A percentile compares a stretch with the other conserved stretches of the same genome.
Conservation (phyloP, 30 jellyfish, hydroid and myxozoan species). For the Nemopilema nomurai region DNA sequence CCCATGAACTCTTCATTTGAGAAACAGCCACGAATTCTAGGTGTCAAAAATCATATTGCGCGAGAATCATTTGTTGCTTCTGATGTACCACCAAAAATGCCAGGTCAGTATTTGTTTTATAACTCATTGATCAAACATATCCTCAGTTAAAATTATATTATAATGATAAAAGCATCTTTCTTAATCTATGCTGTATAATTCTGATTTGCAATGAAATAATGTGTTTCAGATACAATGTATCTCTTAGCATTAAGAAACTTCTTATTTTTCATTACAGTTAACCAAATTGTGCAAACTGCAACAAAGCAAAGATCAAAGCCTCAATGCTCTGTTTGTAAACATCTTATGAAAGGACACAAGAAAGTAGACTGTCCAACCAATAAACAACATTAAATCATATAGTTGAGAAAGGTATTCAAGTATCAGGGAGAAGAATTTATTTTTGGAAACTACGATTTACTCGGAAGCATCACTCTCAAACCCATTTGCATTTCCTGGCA, state of each 20-base stretch:
- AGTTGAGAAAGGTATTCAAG: neutral
- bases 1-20: conserved; percentile 28
- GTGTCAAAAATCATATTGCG: conserved; percentile 4
- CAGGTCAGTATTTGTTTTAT: neutral
- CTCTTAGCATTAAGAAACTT: neutral
- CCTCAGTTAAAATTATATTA: neutral
- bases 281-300: neutral
- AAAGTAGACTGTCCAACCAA: neutral
- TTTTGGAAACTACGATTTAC: neutral
- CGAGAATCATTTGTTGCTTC: conserved; percentile 2
- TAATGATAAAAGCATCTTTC: neutral
- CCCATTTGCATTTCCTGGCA: neutral
- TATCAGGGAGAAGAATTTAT: neutral
- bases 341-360: neutral
- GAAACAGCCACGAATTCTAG: conserved; percentile 15
- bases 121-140: neutral
- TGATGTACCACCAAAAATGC: conserved; percentile 45
- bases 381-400: neutral
- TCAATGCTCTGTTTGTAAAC: no score
- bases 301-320: neutral
- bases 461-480: neutral
- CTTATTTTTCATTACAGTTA: neutral
- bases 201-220: neutral
- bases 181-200: neutral
- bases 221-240: neutral